Percentiles rank a stretch among this genome's conserved stretches.
Evolutionary conservation across 2,888 invertebrate genomes (phyloP).

Genomic region (Ceratothoa steindachneri): DNA sequence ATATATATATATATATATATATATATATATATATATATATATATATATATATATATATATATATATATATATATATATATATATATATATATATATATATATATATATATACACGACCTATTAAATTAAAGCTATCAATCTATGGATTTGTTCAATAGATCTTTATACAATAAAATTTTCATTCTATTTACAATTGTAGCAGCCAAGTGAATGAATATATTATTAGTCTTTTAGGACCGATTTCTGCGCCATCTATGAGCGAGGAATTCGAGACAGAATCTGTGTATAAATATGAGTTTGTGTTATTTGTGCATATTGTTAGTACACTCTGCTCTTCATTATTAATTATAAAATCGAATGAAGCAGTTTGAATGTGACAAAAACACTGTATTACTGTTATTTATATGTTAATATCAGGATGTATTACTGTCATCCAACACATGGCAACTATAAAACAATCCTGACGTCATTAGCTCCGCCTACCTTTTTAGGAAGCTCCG

Average conservation of each 20-base stretch:
- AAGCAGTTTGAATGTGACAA: no score
- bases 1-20: conserved; percentile 3
- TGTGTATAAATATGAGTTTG: no score
- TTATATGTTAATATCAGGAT: no score
- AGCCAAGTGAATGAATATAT: not conserved
- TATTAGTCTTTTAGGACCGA: not conserved
- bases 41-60: conserved; percentile 7
- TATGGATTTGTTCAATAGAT: conserved; percentile 7
- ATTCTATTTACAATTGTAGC: conserved; percentile 7
- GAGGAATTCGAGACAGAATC: not conserved
- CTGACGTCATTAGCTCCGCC: not conserved
- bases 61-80: conserved; percentile 20
- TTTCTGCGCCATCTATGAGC: conserved; percentile 4
- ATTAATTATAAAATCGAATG: no score
- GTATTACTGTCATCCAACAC: not conserved
- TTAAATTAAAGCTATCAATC: not conserved
- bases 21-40: not conserved
- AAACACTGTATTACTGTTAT: no score
- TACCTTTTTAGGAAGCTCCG: not conserved
- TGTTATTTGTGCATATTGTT: no score
- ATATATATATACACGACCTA: conserved; percentile 9
- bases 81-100: conserved; percentile 16
- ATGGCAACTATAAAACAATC: not conserved
- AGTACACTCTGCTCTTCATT: no score
- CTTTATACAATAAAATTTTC: conserved; percentile 5